phyloP scores from a whole-genome alignment of 1,140 invertebrate species.

The Tigriopus japonicus region DNA sequence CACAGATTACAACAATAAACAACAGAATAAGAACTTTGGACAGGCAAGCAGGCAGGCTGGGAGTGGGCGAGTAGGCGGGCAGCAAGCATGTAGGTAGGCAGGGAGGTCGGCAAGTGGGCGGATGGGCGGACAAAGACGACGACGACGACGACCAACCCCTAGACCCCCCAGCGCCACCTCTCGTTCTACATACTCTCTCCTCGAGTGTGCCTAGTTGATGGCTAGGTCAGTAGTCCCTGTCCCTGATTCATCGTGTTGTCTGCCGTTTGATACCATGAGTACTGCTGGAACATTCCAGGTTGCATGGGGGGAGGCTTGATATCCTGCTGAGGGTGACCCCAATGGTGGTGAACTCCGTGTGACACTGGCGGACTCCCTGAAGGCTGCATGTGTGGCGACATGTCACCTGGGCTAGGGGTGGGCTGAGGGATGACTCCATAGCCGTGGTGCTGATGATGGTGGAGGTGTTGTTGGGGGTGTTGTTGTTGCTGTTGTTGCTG shows the following conservation, averaged over 20 bases:
- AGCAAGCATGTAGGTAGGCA: too few species aligned
- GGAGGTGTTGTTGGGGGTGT: not conserved
- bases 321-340: constrained; percentile 7
- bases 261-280: constrained; percentile 10
- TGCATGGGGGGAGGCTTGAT: constrained; percentile 12
- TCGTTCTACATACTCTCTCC: too few species aligned
- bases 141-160: too few species aligned
- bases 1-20: too few species aligned
- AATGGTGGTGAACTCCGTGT: constrained; percentile 1
- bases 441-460: not conserved
- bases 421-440: not conserved
- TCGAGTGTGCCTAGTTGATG: not conserved
- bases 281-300: constrained; percentile 3
- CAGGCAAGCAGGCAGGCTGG: too few species aligned
- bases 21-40: too few species aligned
- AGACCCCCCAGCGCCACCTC: too few species aligned
- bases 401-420: constrained; percentile 2
- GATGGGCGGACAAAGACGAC: too few species aligned
- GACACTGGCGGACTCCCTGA: not conserved
- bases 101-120: too few species aligned
- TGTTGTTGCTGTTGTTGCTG: not conserved
- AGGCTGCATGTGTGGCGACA: constrained; percentile 3
- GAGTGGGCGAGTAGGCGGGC: too few species aligned
- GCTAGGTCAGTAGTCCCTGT: constrained; percentile 7
- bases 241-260: constrained; percentile 1